Base-by-base conservation (phyloP, 2,113 vertebrate species). In the Nothoprocta perdicaria region DNA sequence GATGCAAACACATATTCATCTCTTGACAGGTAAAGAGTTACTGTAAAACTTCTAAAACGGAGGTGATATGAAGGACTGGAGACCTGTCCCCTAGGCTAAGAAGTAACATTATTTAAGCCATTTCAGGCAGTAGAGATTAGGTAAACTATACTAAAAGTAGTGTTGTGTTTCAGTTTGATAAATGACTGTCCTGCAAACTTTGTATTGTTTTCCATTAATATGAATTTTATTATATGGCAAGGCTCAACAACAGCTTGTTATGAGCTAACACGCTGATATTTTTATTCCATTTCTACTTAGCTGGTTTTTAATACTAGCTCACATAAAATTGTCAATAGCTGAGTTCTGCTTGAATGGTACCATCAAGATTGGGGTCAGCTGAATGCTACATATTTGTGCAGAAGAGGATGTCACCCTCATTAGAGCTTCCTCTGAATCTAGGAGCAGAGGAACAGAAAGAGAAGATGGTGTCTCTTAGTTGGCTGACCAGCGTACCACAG, bases 121-220 rank as follows among this genome's bases (percentile, higher is more conserved):
- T 3, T 3, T 68, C 73, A 83, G 73, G 55, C 80, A 66, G 52
- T 33, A 67, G 10, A 95, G 84, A 90, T 95, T 73, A 93, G 50
- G 48, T 66, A 84, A 82, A 63, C 40, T 87, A 57, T 33, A 61
- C 72, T 71, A 88, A 65, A 53, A 83, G 73, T 63, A 92, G 69
- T 50, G 63, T 23, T 67, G 17, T 35, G 6, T 3, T 8, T 86
- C 80, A 80, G 69, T 76, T 60, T 91, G 89, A 92, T 78, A 79
- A 72, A 83, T 91, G 46, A 71, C 45, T 77, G n/a, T 91, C 78
- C 75, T 74, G 45, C 43, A 81, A 41, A 46, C 55, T 89, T 90
- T 79, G 84, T 80, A 82, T 67, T 11, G 66, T 90, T 86, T 93
- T 53, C 67, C 78, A 94, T 90, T 92, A 90, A 94, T 94, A 83